Conservation (phyloP, 2,797 vertebrate genomes). For the Crax fasciolata region DNA sequence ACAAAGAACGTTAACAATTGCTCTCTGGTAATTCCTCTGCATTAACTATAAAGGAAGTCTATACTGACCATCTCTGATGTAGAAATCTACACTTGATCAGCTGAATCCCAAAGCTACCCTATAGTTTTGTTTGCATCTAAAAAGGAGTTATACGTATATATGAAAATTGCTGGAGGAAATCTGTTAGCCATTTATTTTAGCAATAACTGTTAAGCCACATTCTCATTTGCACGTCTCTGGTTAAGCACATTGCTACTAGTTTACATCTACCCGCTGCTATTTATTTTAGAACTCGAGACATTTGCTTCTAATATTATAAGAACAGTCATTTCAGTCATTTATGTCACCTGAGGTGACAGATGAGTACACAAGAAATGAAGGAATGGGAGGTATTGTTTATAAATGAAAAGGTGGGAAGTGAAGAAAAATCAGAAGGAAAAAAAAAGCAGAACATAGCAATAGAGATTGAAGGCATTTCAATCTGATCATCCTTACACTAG, state of each 20-base stretch:
- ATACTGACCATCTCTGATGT: not conserved
- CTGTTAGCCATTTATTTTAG: not conserved
- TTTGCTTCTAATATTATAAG: not conserved
- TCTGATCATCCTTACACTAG: not conserved
- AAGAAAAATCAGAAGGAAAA: not conserved
- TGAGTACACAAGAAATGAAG: not conserved
- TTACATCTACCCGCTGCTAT: not conserved
- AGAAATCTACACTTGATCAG: not conserved
- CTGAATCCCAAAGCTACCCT: not conserved
- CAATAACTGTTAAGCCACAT: not conserved
- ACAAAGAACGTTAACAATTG: not conserved
- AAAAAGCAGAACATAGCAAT: not conserved
- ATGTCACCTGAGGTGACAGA: not conserved
- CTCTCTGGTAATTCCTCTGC: not conserved
- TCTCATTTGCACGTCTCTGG: not conserved
- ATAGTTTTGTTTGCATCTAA: not conserved
- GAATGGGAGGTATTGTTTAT: not conserved
- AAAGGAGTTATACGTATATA: not conserved
- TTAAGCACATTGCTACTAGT: not conserved
- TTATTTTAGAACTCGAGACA: not conserved
- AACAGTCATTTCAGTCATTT: not conserved
- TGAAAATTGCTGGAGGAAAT: not conserved
- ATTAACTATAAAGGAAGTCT: not conserved
- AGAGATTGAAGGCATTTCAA: not conserved
- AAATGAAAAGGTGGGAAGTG: not conserved